These are phyloP conservation scores for Lepidurus couesii DNA, from an alignment of 1,140 invertebrate species.

Conservation along the genomic window DNA sequence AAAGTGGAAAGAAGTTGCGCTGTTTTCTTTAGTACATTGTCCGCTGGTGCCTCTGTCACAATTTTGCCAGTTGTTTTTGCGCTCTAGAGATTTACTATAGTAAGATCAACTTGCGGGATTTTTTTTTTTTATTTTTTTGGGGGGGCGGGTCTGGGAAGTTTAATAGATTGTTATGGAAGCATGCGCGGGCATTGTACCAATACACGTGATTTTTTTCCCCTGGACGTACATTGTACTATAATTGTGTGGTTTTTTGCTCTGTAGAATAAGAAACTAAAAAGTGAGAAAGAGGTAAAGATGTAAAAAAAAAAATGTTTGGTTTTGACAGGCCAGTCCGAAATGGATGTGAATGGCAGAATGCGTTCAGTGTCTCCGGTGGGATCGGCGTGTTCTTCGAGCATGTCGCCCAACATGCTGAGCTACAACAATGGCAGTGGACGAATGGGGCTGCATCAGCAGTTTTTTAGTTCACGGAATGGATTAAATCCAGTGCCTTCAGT, in stretches of 20 bases:
- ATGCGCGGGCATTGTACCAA: conserved; percentile 20
- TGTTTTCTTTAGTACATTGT: conserved; percentile 28
- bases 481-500: conserved; percentile 17
- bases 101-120: background rate
- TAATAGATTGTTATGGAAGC: conserved; percentile 16
- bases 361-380: conserved; percentile 18
- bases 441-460: background rate
- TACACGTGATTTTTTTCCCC: conserved; percentile 24
- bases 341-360: background rate
- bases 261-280: too few species aligned
- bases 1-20: background rate
- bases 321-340: background rate
- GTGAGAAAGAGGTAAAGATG: too few species aligned
- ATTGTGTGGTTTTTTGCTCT: too few species aligned
- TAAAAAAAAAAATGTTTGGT: background rate
- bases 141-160: background rate
- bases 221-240: background rate
- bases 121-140: background rate
- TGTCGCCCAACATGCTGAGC: conserved; percentile 6
- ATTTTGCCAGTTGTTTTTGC: background rate
- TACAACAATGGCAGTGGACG: background rate
- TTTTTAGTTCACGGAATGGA: conserved; percentile 9
- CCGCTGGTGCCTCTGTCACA: background rate
- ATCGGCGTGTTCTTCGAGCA: conserved; percentile 25
- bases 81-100: background rate